These are phyloP conservation scores for Prionailurus viverrinus DNA, from an alignment of 2,113 vertebrate species.

Conservation along the genomic window DNA sequence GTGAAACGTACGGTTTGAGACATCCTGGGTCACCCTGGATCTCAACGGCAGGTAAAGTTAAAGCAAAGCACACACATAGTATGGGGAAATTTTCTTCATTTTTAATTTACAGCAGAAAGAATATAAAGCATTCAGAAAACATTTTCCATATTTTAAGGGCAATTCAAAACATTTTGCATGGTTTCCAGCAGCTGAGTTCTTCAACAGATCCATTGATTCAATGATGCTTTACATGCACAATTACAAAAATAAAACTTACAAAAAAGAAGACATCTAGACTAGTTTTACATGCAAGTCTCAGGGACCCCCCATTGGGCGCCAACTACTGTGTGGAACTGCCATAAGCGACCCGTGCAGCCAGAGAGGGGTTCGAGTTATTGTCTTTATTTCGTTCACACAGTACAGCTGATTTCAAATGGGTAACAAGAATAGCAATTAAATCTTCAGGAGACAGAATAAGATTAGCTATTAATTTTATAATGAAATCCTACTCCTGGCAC, in stretches of 20 bases:
- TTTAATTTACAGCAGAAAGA: slow-evolving; percentile 99
- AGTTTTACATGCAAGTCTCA: slow-evolving; percentile 99
- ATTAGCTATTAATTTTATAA: slow-evolving; percentile 86
- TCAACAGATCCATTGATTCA: slow-evolving; percentile 99
- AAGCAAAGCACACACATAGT: slow-evolving; percentile 83
- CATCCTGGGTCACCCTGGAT: not conserved
- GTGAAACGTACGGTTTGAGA: not conserved
- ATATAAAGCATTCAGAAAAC: slow-evolving; percentile 99
- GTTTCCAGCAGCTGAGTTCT: slow-evolving; percentile 99
- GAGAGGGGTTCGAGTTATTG: slow-evolving; percentile 91
- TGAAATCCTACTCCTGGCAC: slow-evolving; percentile 89
- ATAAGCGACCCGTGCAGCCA: slow-evolving; percentile 92
- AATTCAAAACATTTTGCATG: slow-evolving; percentile 99
- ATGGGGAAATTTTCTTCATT: slow-evolving; percentile 96
- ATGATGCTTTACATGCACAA: slow-evolving; percentile 99
- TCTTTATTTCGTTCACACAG: slow-evolving; percentile 92
- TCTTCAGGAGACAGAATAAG: slow-evolving; percentile 89
- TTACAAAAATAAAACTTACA: slow-evolving; percentile 99
- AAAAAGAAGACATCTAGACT: slow-evolving; percentile 98
- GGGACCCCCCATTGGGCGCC: slow-evolving; percentile 93
- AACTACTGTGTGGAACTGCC: slow-evolving; percentile 92
- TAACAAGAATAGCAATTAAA: slow-evolving; percentile 90
- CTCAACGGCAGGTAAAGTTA: slow-evolving; percentile 2
- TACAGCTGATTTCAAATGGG: slow-evolving; percentile 89
- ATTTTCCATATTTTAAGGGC: slow-evolving; percentile 99